Percentiles rank a stretch among this genome's conserved stretches.
Evolutionary conservation across 92 coral and sea anemone genomes (phyloP).

Genomic region (Phenganax marumi): DNA sequence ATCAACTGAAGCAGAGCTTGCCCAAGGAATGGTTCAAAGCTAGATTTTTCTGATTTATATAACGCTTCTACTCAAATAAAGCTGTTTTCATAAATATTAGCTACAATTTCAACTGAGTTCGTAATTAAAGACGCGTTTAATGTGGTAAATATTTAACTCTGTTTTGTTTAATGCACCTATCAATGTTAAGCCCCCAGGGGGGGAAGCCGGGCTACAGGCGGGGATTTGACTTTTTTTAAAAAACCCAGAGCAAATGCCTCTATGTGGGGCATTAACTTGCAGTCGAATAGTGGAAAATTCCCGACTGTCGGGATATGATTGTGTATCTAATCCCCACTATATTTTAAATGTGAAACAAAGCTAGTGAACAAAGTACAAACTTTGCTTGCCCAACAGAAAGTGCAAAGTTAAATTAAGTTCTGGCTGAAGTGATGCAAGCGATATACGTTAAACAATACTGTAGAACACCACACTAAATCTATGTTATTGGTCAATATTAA

Average conservation of each 20-base stretch:
- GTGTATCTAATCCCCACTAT: conserved; percentile 5
- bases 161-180: not conserved
- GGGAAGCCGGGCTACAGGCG: conserved; percentile 4
- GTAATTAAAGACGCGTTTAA: no score
- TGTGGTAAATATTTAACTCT: no score
- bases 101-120: no score
- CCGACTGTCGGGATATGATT: not conserved
- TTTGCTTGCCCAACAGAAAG: not conserved
- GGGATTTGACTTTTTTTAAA: conserved; percentile 16
- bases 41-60: no score
- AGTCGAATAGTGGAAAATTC: conserved; percentile 1
- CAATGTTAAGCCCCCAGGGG: not conserved
- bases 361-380: not conserved
- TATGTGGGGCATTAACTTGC: not conserved
- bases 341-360: not conserved
- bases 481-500: no score
- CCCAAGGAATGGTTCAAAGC: no score
- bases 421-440: no score
- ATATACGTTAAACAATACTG: no score
- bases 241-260: not conserved
- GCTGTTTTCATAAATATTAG: no score
- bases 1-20: no score
- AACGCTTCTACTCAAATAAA: no score
- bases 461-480: no score
- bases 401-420: not conserved